Conservation (phyloP, 2,113 vertebrate genomes). For the Odontophorus gujanensis region DNA sequence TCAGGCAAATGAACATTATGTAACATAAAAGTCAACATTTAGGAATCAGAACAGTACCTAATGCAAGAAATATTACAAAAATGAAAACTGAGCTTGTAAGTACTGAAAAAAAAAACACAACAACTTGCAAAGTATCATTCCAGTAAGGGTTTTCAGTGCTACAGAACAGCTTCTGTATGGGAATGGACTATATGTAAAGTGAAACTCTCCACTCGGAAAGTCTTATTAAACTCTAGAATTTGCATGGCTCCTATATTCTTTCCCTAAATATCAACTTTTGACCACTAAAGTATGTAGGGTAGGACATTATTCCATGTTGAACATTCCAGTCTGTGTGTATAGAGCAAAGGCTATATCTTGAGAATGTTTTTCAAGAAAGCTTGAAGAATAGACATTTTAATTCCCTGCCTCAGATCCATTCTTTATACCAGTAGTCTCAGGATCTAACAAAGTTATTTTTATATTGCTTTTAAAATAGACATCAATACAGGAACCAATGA, state of each 20-base stretch:
- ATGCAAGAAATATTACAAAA: background rate
- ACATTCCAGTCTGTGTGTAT: background rate
- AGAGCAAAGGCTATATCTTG: background rate
- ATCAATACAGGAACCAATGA: background rate
- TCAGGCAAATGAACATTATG: background rate
- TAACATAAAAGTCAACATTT: background rate
- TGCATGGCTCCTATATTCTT: background rate
- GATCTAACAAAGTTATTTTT: background rate
- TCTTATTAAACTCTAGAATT: background rate
- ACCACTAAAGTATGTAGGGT: background rate
- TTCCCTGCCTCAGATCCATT: background rate
- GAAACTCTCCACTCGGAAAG: background rate
- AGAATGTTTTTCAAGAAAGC: background rate
- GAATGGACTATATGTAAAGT: background rate
- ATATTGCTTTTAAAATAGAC: background rate
- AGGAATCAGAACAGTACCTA: background rate
- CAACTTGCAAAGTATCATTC: background rate
- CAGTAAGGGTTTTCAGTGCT: rapidly evolving
- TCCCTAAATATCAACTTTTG: background rate
- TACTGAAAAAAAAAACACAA: background rate
- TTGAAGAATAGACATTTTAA: background rate
- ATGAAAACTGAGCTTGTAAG: background rate
- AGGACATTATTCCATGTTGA: background rate
- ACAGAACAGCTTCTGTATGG: background rate
- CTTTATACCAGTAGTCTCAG: background rate